phyloP scores from a whole-genome alignment of 2,113 vertebrate species.

The Nerophis lumbriciformis region DNA sequence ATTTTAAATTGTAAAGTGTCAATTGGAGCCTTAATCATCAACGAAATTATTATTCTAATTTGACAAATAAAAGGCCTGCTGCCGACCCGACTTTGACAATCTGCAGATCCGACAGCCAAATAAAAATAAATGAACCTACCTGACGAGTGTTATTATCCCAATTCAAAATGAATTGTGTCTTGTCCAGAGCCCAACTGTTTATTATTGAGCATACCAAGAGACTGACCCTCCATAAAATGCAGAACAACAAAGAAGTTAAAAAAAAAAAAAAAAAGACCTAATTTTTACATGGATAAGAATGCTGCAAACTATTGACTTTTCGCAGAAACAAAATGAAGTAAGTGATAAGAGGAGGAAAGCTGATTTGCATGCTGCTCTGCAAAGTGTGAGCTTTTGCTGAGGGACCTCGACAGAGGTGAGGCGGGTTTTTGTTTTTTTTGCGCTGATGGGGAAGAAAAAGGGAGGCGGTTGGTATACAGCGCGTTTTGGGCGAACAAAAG shows the following conservation, averaged over 20 bases:
- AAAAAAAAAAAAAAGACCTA: conserved; percentile 22
- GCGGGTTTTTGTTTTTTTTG: conserved; percentile 30
- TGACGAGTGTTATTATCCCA: conserved; percentile 48
- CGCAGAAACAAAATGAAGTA: conserved; percentile 36
- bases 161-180: conserved; percentile 44
- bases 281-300: conserved; percentile 38
- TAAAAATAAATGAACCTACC: conserved; percentile 45
- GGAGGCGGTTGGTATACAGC: conserved; percentile 64
- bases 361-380: conserved; percentile 56
- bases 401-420: conserved; percentile 49
- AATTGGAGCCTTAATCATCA: background rate
- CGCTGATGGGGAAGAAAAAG: conserved; percentile 34
- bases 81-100: background rate
- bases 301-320: conserved; percentile 47
- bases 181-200: conserved; percentile 44
- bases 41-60: background rate
- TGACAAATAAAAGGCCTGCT: background rate
- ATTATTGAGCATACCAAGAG: conserved; percentile 49
- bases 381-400: conserved; percentile 56
- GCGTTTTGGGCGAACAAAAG: conserved; percentile 70
- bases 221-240: conserved; percentile 59
- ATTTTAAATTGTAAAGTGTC: background rate
- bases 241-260: conserved; percentile 9
- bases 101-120: background rate
- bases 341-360: conserved; percentile 31